Conservation (phyloP, 2,888 invertebrate genomes). For the Ceramica pisi region DNA sequence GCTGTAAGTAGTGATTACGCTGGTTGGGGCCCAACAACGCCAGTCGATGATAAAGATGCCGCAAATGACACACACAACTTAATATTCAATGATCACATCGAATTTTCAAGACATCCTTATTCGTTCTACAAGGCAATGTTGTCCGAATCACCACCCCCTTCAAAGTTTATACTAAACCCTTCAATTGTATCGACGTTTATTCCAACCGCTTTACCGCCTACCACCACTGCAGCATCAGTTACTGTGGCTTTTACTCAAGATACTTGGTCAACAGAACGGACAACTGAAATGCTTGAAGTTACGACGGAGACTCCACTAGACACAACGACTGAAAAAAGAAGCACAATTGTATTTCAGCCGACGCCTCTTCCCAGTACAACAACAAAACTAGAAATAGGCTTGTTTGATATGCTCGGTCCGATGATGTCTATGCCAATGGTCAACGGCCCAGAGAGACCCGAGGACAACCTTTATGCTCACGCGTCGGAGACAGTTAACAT, state of each 20-base stretch:
- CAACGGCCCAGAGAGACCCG: conserved; percentile 82
- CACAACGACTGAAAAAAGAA: conserved; percentile 74
- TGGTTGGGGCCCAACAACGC: conserved; percentile 88
- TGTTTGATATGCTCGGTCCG: conserved; percentile 84
- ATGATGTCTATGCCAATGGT: conserved; percentile 88
- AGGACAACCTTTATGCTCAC: conserved; percentile 86
- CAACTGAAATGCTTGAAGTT: conserved; percentile 69
- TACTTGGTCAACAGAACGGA: conserved; percentile 73
- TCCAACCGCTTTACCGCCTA: conserved; percentile 80
- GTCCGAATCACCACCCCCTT: conserved; percentile 81
- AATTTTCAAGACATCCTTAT: conserved; percentile 77
- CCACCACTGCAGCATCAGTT: conserved; percentile 64
- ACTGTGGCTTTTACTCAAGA: conserved; percentile 63
- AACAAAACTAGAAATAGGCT: conserved; percentile 72
- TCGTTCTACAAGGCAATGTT: conserved; percentile 84
- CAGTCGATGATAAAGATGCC: conserved; percentile 76
- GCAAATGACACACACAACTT: conserved; percentile 85
- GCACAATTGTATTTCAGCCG: conserved; percentile 66
- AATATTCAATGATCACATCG: conserved; percentile 79
- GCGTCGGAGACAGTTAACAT: conserved; percentile 86
- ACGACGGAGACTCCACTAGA: conserved; percentile 75
- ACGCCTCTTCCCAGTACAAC: conserved; percentile 68
- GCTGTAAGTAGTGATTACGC: conserved; percentile 87
- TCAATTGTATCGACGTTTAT: conserved; percentile 76
- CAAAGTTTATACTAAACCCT: conserved; percentile 74